Percentiles rank a stretch among this genome's conserved stretches.
These are phyloP conservation scores for Colinus virginianus DNA, from an alignment of 2,113 vertebrate genomes.

Conservation along the genomic window DNA sequence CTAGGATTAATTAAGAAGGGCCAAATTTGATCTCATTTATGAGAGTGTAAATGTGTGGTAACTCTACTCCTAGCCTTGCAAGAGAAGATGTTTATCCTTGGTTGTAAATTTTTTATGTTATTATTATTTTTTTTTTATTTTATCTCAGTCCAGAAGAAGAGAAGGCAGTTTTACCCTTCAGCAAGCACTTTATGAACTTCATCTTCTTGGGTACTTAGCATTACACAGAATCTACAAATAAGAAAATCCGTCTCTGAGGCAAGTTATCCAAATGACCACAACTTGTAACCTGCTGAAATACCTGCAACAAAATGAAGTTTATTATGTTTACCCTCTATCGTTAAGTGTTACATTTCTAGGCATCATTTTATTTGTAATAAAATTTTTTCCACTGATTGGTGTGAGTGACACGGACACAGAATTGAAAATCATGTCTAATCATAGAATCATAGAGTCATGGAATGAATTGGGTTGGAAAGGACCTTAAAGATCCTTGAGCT, in stretches of 20 bases:
- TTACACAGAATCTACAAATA: neutral
- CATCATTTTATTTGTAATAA: neutral
- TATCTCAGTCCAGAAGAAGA: neutral
- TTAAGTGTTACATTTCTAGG: neutral
- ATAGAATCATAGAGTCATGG: too few relatives aligned
- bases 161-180: neutral
- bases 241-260: neutral
- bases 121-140: neutral
- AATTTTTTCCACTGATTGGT: neutral
- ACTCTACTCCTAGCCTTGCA: neutral
- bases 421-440: neutral
- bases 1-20: slow-evolving; percentile 48
- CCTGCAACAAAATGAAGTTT: neutral
- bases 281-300: neutral
- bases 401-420: neutral
- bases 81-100: neutral
- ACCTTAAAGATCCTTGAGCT: neutral
- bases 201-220: neutral
- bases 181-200: neutral
- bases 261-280: neutral
- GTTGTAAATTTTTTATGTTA: neutral
- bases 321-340: neutral
- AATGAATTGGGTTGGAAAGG: too few relatives aligned
- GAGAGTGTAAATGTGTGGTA: slow-evolving; percentile 13
- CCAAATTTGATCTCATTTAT: slow-evolving; percentile 45